Evolutionary conservation across 2,113 vertebrate genomes (phyloP), one percentile per base, ranked within the genome.

Genomic region (Anser brachyrhynchus): DNA sequence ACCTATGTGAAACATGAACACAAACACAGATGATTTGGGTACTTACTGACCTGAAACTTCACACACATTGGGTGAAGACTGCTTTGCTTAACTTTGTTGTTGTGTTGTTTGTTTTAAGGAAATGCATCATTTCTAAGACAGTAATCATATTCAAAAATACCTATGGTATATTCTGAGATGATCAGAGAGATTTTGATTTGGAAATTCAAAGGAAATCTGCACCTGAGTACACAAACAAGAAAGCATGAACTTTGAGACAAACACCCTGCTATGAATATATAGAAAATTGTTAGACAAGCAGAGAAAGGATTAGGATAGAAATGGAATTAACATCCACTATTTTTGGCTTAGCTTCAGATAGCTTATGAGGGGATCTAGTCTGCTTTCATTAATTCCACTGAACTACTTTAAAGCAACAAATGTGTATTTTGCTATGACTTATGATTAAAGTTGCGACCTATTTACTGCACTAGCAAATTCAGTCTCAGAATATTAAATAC

Each of bases 291-390:
- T 95, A 92, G 91, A 61, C 84, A 87, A 91, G 84, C 54, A 92
- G 66, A 92, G 90, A 85, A 95, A 92, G 96, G 97, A 97, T 98
- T 97, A 97, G 94, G 91, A 77, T 85, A 96, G 93, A 97, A 97
- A 96, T 97, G 93, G 97, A 97, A 97, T 98, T 97, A 97, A 95
- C 97, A 96, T 97, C 94, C 93, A 96, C 97, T 97, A 97, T 98
- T 97, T 97, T 96, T 97, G 96, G 96, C 96, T 97, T 96, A 97
- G 97, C 97, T 97, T 97, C 95, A 96, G 95, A 96, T 96, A 97
- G 95, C 95, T 97, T 95, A 97, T 96, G 96, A 95, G 90, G 69
- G 95, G 96, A 98, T 97, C 95, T 95, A 95, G 95, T 76, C 94
- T 90, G 94, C 93, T 97, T 97, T 97, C 94, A 96, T 91, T 97